phyloP scores from a whole-genome alignment of 1,140 invertebrate genomes.

The Calephelis nemesis region DNA sequence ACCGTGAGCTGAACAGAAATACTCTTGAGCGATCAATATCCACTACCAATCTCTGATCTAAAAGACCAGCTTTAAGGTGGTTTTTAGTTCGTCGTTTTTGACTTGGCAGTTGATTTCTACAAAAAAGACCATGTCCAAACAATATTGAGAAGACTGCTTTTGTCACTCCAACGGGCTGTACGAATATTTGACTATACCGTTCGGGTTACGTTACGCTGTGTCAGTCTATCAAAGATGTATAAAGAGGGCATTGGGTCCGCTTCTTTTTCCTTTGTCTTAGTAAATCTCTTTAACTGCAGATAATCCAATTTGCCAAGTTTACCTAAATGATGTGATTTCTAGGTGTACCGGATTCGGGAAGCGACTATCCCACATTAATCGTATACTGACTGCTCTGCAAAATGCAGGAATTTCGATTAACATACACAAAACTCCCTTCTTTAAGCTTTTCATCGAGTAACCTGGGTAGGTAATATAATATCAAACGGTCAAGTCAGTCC shows the following conservation, averaged over 20 bases:
- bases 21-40: neutral
- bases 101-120: constrained; percentile 31
- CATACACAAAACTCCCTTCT: constrained; percentile 39
- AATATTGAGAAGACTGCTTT: constrained; percentile 25
- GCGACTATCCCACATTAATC: no score
- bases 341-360: no score
- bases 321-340: no score
- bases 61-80: constrained; percentile 25
- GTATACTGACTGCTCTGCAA: no score
- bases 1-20: neutral
- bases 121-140: constrained; percentile 21
- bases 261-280: constrained; percentile 14
- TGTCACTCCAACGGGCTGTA: constrained; percentile 27
- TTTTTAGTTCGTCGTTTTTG: constrained; percentile 22
- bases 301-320: no score
- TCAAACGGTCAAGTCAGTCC: constrained; percentile 32
- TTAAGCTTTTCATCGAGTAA: constrained; percentile 41
- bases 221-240: constrained; percentile 18
- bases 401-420: neutral
- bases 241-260: constrained; percentile 22
- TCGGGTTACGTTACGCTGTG: constrained; percentile 24
- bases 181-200: constrained; percentile 29
- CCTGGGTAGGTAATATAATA: constrained; percentile 42
- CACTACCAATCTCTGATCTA: constrained; percentile 26
- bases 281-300: neutral